phyloP scores from a whole-genome alignment of 2,888 invertebrate species.

The Scaptomyza cyrtandrae region DNA sequence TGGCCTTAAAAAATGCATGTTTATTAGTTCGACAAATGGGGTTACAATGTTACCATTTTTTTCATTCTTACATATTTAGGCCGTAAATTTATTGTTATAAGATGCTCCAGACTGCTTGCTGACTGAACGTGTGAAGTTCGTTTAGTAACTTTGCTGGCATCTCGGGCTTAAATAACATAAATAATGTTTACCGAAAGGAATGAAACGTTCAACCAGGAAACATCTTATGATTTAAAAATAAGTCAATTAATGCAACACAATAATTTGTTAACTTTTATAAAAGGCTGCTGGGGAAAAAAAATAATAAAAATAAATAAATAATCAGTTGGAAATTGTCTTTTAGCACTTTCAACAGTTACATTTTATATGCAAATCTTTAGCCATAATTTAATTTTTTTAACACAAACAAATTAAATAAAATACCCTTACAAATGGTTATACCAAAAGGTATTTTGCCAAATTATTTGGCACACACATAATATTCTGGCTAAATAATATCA shows the following conservation, averaged over 20 bases:
- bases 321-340: not conserved
- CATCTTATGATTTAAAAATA: not conserved
- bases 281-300: not conserved
- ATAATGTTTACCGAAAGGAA: constrained; percentile 6
- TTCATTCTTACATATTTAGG: not conserved
- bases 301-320: too few relatives aligned
- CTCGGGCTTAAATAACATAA: constrained; percentile 13
- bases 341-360: not conserved
- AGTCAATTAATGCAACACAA: constrained; percentile 1
- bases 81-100: constrained; percentile 19
- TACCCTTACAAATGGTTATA: constrained; percentile 5
- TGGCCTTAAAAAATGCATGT: constrained; percentile 38
- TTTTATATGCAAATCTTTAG: constrained; percentile 10
- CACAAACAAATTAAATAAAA: constrained; percentile 20
- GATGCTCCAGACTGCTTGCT: constrained; percentile 6
- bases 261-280: constrained; percentile 3
- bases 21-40: constrained; percentile 48
- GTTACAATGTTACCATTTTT: constrained; percentile 26
- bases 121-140: not conserved
- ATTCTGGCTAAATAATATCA: constrained; percentile 46
- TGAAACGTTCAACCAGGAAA: not conserved
- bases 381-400: not conserved
- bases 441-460: constrained; percentile 31
- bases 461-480: constrained; percentile 25
- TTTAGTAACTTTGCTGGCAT: not conserved